Evolutionary conservation across 2,797 vertebrate genomes (phyloP).

Genomic region (Catharus ustulatus): DNA sequence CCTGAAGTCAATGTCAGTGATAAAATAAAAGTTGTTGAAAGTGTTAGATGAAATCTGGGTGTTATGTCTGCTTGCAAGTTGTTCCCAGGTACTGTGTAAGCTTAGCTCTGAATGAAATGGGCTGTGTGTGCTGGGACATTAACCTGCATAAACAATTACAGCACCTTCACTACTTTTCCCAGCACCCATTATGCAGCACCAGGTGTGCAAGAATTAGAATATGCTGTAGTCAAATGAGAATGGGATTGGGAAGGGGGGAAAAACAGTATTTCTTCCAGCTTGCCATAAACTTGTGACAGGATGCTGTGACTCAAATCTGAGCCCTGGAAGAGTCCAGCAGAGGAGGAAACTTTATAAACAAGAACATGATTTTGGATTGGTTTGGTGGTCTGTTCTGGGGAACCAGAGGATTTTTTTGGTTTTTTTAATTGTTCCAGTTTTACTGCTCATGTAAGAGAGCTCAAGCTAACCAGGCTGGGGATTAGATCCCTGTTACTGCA

Average conservation of each 20-base stretch:
- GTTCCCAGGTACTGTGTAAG: not conserved
- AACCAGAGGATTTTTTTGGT: not conserved
- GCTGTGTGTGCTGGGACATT: not conserved
- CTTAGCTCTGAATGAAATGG: not conserved
- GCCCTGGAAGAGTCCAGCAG: not conserved
- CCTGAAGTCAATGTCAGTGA: not conserved
- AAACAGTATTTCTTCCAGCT: not conserved
- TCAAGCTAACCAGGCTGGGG: not conserved
- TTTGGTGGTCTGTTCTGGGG: not conserved
- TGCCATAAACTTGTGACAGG: not conserved
- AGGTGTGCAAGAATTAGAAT: not conserved
- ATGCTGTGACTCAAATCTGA: not conserved
- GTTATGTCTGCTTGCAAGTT: not conserved
- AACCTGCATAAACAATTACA: not conserved
- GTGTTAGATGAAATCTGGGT: not conserved
- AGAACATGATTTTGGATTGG: not conserved
- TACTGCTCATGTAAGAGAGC: not conserved
- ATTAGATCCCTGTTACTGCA: not conserved
- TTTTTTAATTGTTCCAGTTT: not conserved
- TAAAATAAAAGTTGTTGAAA: not conserved
- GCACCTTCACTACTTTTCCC: not conserved
- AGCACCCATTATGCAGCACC: not conserved
- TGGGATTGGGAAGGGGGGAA: not conserved
- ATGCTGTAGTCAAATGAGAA: not conserved
- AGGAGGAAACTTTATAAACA: not conserved